Evolutionary conservation across 2,113 vertebrate species (phyloP).

Genomic region (Montifringilla adamsi): DNA sequence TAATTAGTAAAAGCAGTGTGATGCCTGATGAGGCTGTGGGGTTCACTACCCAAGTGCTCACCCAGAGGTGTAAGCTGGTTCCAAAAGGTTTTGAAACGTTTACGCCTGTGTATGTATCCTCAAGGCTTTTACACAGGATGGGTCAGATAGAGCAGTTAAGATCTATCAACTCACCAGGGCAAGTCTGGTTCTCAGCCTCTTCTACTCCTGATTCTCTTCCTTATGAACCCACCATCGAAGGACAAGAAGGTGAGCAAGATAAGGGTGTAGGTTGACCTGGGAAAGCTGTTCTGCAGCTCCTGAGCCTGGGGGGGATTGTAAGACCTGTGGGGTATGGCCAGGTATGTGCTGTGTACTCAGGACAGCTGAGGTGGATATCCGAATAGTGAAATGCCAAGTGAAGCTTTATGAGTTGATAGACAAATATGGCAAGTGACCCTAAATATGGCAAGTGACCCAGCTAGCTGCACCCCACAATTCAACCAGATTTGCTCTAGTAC

Average conservation of each 20-base stretch:
- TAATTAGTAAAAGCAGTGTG: background rate
- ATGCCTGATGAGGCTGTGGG: background rate
- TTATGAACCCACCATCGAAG: rapidly evolving
- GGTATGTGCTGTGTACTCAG: background rate
- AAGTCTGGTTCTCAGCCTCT: background rate
- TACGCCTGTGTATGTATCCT: background rate
- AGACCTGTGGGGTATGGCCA: background rate
- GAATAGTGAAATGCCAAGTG: background rate
- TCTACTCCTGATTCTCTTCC: background rate
- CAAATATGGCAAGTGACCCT: background rate
- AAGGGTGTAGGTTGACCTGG: background rate
- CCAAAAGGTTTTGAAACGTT: background rate
- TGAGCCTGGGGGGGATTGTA: background rate
- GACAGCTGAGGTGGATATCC: background rate
- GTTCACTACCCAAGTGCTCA: background rate
- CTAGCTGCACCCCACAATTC: background rate
- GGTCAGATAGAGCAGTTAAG: background rate
- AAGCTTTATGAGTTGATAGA: background rate
- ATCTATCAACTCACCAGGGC: background rate
- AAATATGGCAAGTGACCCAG: background rate
- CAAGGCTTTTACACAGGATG: background rate
- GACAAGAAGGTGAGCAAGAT: background rate
- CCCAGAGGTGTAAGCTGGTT: background rate
- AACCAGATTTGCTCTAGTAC: background rate
- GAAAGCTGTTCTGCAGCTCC: background rate